Percentiles rank a stretch among this genome's conserved stretches.
Evolutionary conservation across 92 coral and sea anemone genomes (phyloP).

Genomic region (Palythoa heliodiscus): DNA sequence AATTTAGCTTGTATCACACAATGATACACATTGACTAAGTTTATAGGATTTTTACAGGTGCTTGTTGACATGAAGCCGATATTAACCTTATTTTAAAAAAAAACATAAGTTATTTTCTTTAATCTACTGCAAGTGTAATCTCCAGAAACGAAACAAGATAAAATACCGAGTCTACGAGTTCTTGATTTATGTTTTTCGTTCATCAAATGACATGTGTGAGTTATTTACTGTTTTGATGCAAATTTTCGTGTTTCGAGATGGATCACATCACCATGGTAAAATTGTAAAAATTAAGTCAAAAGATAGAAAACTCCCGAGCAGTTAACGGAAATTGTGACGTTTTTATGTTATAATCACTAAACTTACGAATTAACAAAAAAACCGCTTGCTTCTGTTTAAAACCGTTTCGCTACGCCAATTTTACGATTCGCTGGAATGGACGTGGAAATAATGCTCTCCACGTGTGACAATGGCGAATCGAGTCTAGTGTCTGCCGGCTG

Average conservation of each 20-base stretch:
- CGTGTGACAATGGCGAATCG: no score
- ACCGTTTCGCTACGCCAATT: not conserved
- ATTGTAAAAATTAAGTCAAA: not conserved
- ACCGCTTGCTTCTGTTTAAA: not conserved
- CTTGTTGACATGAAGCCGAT: constrained; percentile 10
- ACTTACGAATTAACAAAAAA: not conserved
- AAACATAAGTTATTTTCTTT: not conserved
- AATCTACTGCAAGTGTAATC: not conserved
- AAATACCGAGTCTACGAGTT: no score
- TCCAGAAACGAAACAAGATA: not conserved
- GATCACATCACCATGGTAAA: constrained; percentile 25
- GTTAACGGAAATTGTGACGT: no score
- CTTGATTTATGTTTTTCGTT: not conserved
- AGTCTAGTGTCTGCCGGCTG: no score
- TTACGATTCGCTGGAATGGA: not conserved
- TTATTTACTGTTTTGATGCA: not conserved
- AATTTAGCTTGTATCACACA: not conserved
- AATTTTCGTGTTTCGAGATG: constrained; percentile 26
- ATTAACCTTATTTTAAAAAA: not conserved
- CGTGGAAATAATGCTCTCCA: no score
- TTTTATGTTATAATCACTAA: not conserved
- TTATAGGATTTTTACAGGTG: not conserved
- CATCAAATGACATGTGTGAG: not conserved
- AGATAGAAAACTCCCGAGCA: no score
- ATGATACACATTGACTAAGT: not conserved